Evolutionary conservation across 1,140 invertebrate species (phyloP), one percentile per base, ranked within the genome.

Genomic region (Aethina tumida): DNA sequence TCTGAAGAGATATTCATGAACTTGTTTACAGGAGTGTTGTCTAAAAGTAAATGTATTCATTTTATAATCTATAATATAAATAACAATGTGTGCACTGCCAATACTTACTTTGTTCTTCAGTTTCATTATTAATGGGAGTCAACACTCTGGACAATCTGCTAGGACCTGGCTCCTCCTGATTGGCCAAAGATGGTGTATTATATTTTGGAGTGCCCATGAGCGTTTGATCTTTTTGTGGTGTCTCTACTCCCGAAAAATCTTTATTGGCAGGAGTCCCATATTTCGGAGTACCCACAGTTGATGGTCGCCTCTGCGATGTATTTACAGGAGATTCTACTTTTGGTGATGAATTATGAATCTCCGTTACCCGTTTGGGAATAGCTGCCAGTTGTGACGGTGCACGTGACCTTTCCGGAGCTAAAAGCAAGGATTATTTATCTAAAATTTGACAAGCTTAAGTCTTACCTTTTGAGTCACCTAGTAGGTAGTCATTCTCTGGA

Each of bases 401-500:
- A 24, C 22, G n/a, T 24, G 7, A 12, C 12, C 9, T 17, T 13
- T 33, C 31, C 2, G 31, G 31, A 20, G 31, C 31, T 33, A 18
- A 21, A 28, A 4, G 7, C 14, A 9, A 3, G 5, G 16, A 16
- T 8, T 8, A 24, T 8, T 24, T 34, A 9, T 39, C 22, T 5
- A 10, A 27, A 25, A 1, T 54, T 58, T 13, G 39, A 32, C 9
- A 32, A 4, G 13, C 32, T 30, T n/a, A 34, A 24, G 9, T 35
- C 28, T 36, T 42, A 43, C 62, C 55, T 32, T 52, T 59, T n/a
- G 62, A 33, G 58, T 73, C 70, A 5, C 79, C 77, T 2, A 88
- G 69, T 0, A 79, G 53, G 57, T 71, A 80, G 0, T 60, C 52
- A 1, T 53, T 56, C 48, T 81, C 81, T 18, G 69, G 53, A 3